Percentiles rank a stretch among this genome's conserved stretches.
phyloP scores from a whole-genome alignment of 2,888 invertebrate species.

The Cheiracanthium punctorium region DNA sequence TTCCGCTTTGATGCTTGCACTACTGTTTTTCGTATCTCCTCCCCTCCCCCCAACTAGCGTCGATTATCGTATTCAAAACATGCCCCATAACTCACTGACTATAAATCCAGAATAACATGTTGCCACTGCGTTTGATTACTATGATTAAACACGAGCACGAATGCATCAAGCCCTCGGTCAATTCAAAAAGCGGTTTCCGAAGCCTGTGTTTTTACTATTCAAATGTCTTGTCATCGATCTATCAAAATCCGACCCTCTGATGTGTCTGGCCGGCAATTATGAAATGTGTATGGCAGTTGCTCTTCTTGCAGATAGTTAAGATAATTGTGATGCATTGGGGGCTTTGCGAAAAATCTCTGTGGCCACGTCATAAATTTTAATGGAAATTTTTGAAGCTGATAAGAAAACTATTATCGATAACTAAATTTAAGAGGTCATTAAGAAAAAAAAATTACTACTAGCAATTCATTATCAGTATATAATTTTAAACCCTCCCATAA shows the following conservation, averaged over 20 bases:
- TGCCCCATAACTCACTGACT: background rate
- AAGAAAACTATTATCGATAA: background rate
- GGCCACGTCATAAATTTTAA: too few species aligned
- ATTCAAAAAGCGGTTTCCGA: background rate
- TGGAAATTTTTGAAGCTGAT: too few species aligned
- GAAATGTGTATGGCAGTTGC: background rate
- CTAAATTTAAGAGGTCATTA: too few species aligned
- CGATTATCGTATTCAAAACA: background rate
- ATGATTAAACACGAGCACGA: background rate
- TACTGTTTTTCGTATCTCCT: too few species aligned
- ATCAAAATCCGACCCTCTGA: background rate
- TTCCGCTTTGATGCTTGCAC: background rate
- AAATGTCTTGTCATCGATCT: background rate
- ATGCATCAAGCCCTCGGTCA: background rate
- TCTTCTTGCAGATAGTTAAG: background rate
- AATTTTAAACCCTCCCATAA: too few species aligned
- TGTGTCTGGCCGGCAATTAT: background rate
- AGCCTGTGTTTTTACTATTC: background rate
- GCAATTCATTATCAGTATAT: too few species aligned
- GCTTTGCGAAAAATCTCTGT: background rate
- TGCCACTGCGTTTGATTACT: background rate
- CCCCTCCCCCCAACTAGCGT: background rate
- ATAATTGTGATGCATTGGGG: background rate
- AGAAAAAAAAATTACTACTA: too few species aligned
- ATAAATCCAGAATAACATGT: background rate